A percentile compares a stretch with the other conserved stretches of the same genome.
Conservation (phyloP, 2,797 vertebrate species). For the Pitangus sulphuratus region DNA sequence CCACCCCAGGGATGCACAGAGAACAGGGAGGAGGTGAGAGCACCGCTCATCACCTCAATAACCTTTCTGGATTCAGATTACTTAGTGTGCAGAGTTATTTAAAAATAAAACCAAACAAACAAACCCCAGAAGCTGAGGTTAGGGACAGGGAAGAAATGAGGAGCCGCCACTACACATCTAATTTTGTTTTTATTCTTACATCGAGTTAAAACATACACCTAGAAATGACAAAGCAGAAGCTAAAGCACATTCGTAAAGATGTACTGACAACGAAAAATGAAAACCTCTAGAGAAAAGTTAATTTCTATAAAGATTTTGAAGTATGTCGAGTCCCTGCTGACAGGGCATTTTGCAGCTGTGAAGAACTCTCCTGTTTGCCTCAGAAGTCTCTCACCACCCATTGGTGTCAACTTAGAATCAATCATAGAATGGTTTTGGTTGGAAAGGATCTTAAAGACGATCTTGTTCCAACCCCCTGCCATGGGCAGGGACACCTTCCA, state of each 20-base stretch:
- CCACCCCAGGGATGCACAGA: background rate
- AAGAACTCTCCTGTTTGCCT: background rate
- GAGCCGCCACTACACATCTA: background rate
- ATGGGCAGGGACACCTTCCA: background rate
- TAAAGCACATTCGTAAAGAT: background rate
- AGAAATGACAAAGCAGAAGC: background rate
- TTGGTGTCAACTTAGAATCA: background rate
- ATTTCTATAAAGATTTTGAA: background rate
- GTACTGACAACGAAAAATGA: background rate
- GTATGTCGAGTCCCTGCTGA: rapidly evolving
- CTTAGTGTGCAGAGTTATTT: background rate
- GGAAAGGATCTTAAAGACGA: background rate
- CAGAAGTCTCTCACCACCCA: background rate
- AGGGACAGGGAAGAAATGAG: background rate
- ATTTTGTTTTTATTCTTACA: background rate
- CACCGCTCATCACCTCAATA: background rate
- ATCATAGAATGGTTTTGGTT: background rate
- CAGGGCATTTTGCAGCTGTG: background rate
- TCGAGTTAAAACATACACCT: background rate
- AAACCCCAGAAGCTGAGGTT: background rate
- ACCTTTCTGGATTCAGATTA: background rate
- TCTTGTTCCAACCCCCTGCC: background rate
- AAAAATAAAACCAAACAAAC: too few relatives aligned
- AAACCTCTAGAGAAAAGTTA: background rate
- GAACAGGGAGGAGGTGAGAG: background rate